Percentiles rank a stretch among this genome's conserved stretches.
These are phyloP conservation scores for Hypsopygia costalis DNA, from an alignment of 2,888 invertebrate species.

Conservation along the genomic window DNA sequence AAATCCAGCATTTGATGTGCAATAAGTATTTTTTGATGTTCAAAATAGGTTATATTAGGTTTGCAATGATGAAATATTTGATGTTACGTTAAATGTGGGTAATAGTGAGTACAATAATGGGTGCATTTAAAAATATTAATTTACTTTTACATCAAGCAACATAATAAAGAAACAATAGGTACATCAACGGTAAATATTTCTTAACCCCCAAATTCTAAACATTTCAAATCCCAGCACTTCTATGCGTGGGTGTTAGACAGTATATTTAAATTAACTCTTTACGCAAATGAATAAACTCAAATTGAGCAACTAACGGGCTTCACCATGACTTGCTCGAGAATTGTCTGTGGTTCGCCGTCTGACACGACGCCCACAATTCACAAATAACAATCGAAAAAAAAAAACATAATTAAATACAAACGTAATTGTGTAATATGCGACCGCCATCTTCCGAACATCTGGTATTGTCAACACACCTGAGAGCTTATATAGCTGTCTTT, in stretches of 20 bases:
- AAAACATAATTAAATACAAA: slow-evolving; percentile 78
- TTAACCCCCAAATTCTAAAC: too few species aligned
- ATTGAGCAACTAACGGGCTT: slow-evolving; percentile 52
- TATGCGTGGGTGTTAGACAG: slow-evolving; percentile 4
- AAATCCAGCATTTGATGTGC: too few species aligned
- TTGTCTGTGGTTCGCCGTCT: slow-evolving; percentile 46
- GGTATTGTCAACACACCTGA: slow-evolving; percentile 80
- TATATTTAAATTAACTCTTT: slow-evolving; percentile 13
- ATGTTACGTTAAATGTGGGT: too few species aligned
- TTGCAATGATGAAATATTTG: too few species aligned
- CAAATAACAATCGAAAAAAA: slow-evolving; percentile 60
- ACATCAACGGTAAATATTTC: too few species aligned
- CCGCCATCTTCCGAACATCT: slow-evolving; percentile 71
- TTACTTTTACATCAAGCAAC: too few species aligned
- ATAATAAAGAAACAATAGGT: too few species aligned
- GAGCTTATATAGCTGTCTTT: slow-evolving; percentile 41
- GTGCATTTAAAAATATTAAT: too few species aligned
- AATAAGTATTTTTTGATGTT: too few species aligned
- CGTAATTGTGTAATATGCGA: slow-evolving; percentile 76
- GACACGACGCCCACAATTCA: slow-evolving; percentile 59
- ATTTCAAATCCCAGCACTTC: neutral
- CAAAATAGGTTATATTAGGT: too few species aligned
- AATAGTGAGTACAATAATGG: too few species aligned
- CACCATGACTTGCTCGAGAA: slow-evolving; percentile 56
- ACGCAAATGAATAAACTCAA: slow-evolving; percentile 25